These are phyloP conservation scores for Albula glossodonta DNA, from an alignment of 2,113 vertebrate species.

Conservation along the genomic window DNA sequence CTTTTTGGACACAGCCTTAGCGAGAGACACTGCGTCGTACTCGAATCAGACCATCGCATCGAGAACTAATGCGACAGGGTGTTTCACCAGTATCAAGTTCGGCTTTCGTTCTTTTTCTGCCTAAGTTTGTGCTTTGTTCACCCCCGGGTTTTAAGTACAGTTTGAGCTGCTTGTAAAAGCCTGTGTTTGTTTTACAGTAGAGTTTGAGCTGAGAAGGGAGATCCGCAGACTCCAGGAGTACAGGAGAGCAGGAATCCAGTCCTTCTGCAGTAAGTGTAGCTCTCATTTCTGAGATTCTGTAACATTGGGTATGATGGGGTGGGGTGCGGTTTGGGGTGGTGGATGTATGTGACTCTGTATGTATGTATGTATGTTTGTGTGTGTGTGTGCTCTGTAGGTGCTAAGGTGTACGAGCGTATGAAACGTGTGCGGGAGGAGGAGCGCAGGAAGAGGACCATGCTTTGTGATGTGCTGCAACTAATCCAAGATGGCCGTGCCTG, in stretches of 20 bases:
- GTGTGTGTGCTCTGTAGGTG: conserved; percentile 69
- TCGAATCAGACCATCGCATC: not conserved
- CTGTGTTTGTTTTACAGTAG: conserved; percentile 73
- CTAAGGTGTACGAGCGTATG: conserved; percentile 86
- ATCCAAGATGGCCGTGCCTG: conserved; percentile 93
- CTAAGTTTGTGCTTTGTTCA: too few species aligned
- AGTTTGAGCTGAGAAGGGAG: conserved; percentile 93
- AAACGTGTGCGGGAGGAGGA: conserved; percentile 89
- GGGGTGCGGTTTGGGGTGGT: not conserved
- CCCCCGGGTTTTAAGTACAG: too few species aligned
- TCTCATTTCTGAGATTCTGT: conserved; percentile 1
- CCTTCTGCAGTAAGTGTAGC: conserved; percentile 91
- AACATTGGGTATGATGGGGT: conserved; percentile 15
- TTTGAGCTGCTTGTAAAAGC: not conserved
- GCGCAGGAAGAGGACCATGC: conserved; percentile 88
- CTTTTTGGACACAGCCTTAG: too few species aligned
- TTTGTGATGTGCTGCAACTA: conserved; percentile 93
- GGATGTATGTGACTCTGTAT: not conserved
- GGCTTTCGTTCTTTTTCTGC: not conserved
- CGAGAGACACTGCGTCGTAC: too few species aligned
- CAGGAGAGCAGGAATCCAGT: conserved; percentile 89
- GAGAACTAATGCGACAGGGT: not conserved
- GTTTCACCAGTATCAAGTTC: not conserved
- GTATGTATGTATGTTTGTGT: not conserved
- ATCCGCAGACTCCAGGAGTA: conserved; percentile 92